These are phyloP conservation scores for Ophiothrix spiculata DNA, from an alignment of 35 echinoderm and acorn worm genomes.

Conservation along the genomic window DNA sequence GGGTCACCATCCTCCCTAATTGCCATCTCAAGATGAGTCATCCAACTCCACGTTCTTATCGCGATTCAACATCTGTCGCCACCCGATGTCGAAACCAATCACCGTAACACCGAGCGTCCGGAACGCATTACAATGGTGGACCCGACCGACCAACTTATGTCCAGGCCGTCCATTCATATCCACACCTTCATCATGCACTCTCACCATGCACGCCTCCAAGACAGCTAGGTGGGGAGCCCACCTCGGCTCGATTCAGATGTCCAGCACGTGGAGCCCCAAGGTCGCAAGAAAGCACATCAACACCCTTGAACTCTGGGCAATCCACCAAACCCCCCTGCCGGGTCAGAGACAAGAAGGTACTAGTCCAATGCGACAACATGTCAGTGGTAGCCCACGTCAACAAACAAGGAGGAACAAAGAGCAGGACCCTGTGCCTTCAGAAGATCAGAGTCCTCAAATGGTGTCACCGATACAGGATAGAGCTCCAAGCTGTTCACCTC, in stretches of 20 bases:
- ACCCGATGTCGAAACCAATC: neutral
- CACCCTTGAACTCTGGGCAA: neutral
- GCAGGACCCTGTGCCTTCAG: neutral
- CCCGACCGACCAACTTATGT: neutral
- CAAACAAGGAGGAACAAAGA: neutral
- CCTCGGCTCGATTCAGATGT: no score
- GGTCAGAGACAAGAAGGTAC: neutral
- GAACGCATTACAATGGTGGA: neutral
- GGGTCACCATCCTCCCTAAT: neutral
- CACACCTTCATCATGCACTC: neutral
- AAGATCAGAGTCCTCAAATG: neutral
- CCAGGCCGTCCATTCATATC: no score
- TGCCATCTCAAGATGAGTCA: neutral
- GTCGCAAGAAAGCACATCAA: no score
- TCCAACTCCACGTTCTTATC: neutral
- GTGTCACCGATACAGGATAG: neutral
- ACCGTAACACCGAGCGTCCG: neutral
- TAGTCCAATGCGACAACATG: neutral
- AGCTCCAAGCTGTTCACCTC: neutral
- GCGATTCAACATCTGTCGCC: neutral
- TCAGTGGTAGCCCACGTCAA: neutral
- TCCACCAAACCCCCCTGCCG: neutral
- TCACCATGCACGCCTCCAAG: neutral
- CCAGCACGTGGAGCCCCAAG: neutral
- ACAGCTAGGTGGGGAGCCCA: conserved; percentile 10